phyloP scores from a whole-genome alignment of 2,888 invertebrate genomes.

The Ctena decussata region DNA sequence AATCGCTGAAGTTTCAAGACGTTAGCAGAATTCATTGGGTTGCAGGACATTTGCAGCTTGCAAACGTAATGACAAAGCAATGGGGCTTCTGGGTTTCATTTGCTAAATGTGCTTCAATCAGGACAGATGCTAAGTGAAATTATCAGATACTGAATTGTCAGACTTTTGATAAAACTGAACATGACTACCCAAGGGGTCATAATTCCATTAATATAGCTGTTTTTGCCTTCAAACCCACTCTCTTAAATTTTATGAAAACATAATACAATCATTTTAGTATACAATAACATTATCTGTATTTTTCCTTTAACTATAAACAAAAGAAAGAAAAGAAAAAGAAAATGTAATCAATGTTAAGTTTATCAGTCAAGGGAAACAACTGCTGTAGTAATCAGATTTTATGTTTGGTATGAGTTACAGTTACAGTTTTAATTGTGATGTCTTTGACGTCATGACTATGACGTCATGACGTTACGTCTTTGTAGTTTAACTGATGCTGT shows the following conservation, averaged over 20 bases:
- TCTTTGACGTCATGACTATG: not conserved
- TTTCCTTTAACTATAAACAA: no score
- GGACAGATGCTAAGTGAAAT: constrained; percentile 40
- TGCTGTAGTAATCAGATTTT: constrained; percentile 2
- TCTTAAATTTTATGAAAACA: no score
- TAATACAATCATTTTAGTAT: no score
- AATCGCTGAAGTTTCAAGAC: not conserved
- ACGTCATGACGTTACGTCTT: not conserved
- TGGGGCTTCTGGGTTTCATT: constrained; percentile 33
- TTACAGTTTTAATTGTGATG: constrained; percentile 9
- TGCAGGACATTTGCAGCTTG: constrained; percentile 32
- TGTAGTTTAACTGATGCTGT: not conserved
- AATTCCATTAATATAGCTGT: no score
- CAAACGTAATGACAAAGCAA: constrained; percentile 43
- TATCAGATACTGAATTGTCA: not conserved
- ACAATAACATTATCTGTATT: no score
- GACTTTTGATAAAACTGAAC: not conserved
- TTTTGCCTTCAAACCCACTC: no score
- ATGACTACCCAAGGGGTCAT: no score
- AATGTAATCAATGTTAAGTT: no score
- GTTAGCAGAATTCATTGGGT: constrained; percentile 31
- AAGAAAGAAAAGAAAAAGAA: no score
- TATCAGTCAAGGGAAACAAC: not conserved
- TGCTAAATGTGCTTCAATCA: constrained; percentile 38
- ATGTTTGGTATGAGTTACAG: not conserved